A percentile compares a stretch with the other conserved stretches of the same genome.
phyloP scores from a whole-genome alignment of 2,888 invertebrate genomes.

The Drosophila colorata region DNA sequence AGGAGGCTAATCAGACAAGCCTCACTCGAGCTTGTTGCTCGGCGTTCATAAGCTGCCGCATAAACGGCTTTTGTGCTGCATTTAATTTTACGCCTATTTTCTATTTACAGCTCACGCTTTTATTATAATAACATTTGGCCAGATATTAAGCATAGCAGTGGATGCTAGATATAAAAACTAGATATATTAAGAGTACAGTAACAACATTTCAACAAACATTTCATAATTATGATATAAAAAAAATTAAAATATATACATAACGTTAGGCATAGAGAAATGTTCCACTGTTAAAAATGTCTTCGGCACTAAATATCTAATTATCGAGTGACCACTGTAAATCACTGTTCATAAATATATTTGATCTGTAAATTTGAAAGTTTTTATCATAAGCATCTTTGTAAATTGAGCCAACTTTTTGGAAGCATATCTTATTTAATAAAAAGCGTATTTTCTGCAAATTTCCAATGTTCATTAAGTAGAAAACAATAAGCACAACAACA shows the following conservation, averaged over 20 bases:
- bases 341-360: not conserved
- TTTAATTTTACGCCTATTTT: conserved; percentile 7
- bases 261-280: no score
- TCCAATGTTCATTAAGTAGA: conserved; percentile 4
- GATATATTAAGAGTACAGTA: no score
- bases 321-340: no score
- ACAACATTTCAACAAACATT: no score
- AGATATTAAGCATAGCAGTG: not conserved
- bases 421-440: not conserved
- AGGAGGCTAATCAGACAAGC: not conserved
- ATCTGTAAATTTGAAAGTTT: not conserved
- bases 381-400: not conserved
- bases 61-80: not conserved
- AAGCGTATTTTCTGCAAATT: not conserved
- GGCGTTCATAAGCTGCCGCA: conserved; percentile 10
- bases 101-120: conserved; percentile 8
- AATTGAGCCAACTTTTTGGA: not conserved
- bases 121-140: not conserved
- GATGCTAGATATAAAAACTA: no score
- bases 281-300: no score
- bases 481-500: conserved; percentile 1
- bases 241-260: no score
- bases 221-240: no score
- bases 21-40: not conserved
- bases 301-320: no score